Evolutionary conservation across 1,140 invertebrate species (phyloP), one percentile per base, ranked within the genome.

Genomic region (Cataglyphis hispanica): DNA sequence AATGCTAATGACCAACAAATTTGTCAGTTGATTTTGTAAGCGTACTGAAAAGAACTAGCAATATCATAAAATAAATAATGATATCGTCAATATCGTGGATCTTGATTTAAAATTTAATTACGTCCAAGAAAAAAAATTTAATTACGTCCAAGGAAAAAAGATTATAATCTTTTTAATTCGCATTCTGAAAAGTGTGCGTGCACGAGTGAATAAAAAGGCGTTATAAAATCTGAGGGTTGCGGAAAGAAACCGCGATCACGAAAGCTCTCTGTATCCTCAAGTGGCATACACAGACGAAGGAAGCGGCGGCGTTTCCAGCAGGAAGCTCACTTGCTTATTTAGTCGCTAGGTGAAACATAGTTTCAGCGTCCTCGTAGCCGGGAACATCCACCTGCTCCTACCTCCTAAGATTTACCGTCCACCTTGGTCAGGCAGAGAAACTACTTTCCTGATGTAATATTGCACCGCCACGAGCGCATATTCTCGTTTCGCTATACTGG

Each of bases 391-490:
- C 81, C 87, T 87, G 87, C 87, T 89, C 64, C 87, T 60, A 69
- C 85, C 53, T 76, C 63, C 81, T 43, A 85, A 88, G 87, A 89
- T 89, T 89, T 86, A 89, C 66, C 85, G 72, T 84, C 70, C 72
- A 85, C 81, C 74, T 87, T 76, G 86, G 86, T 89, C 86, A 87
- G 77, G 85, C 85, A 61, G 78, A 72, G 85, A 87, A 87, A 89
- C 87, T 90, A 46, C 64, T 56, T 70, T 50, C 77, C 66, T 76
- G 77, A 83, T 69, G 86, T 75, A 70, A 88, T 88, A 84, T 84
- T 60, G 85, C 78, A 61, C 60, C 86, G 43, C 66, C 25, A 53
- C 53, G 50, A 40, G 19, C 86, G 50, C 85, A 46, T 67, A 70
- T 87, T 88, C 77, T 70, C 80, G 34, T 34, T 37, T 58, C 53